Conservation (phyloP, 1,140 invertebrate species). For the Drosophila nigromelanica region DNA sequence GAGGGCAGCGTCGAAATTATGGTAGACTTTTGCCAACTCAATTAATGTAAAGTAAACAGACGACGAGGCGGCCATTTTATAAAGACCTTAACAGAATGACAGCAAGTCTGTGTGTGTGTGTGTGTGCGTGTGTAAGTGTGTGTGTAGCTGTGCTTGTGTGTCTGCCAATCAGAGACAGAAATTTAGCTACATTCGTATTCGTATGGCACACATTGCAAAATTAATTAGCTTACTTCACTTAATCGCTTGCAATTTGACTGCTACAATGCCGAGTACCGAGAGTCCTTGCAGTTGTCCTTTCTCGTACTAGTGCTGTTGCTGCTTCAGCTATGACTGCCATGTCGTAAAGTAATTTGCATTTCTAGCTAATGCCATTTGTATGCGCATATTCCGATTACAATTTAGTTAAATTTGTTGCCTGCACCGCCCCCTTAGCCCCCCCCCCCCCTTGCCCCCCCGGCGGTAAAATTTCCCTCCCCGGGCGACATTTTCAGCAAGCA, state of each 20-base stretch:
- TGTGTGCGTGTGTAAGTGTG: neutral
- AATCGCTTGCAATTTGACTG: conserved; percentile 79
- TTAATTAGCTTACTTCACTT: conserved; percentile 82
- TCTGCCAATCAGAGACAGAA: conserved; percentile 37
- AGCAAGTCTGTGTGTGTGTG: neutral
- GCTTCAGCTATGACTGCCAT: conserved; percentile 44
- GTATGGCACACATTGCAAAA: conserved; percentile 72
- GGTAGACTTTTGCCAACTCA: conserved; percentile 74
- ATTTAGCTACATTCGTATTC: conserved; percentile 35
- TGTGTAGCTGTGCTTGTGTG: conserved; percentile 6
- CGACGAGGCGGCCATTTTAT: conserved; percentile 23
- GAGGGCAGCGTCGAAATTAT: conserved; percentile 58
- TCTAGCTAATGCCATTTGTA: conserved; percentile 79
- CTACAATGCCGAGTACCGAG: conserved; percentile 52
- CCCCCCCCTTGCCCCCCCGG: neutral
- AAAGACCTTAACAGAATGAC: neutral
- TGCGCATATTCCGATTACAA: conserved; percentile 81
- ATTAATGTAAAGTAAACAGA: conserved; percentile 79
- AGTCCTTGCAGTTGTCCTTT: conserved; percentile 21
- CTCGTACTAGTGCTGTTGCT: neutral
- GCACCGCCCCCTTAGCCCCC: neutral
- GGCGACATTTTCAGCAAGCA: conserved; percentile 75
- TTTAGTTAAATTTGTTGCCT: conserved; percentile 75
- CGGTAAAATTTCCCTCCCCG: conserved; percentile 59
- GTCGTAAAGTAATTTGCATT: conserved; percentile 79